A percentile compares a stretch with the other conserved stretches of the same genome.
phyloP scores from a whole-genome alignment of 2,888 invertebrate species.

The Polyommatus iphigenia region DNA sequence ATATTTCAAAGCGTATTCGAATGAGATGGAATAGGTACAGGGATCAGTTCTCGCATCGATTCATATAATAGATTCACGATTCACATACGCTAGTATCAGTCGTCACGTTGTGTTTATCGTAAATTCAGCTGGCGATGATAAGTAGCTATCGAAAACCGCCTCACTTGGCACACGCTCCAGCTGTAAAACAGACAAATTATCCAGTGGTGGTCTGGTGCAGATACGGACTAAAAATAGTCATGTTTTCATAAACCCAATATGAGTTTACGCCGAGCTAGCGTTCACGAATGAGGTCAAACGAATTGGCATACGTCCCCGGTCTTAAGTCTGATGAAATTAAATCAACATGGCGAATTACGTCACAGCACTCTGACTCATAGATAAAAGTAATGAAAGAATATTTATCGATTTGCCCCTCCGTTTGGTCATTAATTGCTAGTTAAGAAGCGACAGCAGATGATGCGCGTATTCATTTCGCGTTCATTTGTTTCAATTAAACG shows the following conservation, averaged over 20 bases:
- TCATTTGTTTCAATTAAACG: conserved; percentile 3
- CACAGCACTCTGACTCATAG: conserved; percentile 40
- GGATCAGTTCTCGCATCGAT: conserved; percentile 15
- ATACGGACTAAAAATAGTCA: conserved; percentile 69
- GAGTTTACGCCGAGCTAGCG: conserved; percentile 72
- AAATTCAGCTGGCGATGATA: conserved; percentile 52
- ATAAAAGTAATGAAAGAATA: conserved; percentile 40
- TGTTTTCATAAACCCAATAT: conserved; percentile 75
- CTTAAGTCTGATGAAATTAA: conserved; percentile 55
- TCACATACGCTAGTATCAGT: conserved; percentile 33
- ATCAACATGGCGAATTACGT: conserved; percentile 45
- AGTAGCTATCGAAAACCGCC: conserved; percentile 56
- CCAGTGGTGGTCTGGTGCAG: conserved; percentile 57
- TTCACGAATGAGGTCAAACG: conserved; percentile 73
- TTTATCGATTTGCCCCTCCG: conserved; percentile 20
- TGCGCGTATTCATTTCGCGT: conserved; percentile 6
- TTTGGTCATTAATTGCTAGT: conserved; percentile 29
- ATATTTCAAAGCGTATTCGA: conserved; percentile 9
- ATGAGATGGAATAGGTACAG: background rate
- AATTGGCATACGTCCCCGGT: conserved; percentile 67
- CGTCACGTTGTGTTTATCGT: conserved; percentile 53
- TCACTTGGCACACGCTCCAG: conserved; percentile 67
- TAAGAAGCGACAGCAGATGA: conserved; percentile 11
- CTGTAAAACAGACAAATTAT: conserved; percentile 71
- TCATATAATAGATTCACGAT: conserved; percentile 18